These are phyloP conservation scores for Paramuricea clavata DNA, from an alignment of 92 coral and sea anemone genomes.

Conservation along the genomic window DNA sequence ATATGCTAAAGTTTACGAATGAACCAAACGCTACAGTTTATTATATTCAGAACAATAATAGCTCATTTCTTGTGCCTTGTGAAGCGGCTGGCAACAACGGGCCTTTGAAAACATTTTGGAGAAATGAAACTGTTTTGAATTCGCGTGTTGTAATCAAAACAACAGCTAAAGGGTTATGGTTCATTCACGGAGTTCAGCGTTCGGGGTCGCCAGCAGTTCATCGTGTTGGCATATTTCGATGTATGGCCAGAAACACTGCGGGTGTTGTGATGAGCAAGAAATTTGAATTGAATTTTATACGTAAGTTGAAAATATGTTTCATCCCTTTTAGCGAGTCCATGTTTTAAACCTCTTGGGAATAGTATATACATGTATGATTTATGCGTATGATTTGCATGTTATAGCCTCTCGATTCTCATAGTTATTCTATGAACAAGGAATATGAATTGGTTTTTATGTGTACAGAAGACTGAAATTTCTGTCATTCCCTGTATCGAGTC, in stretches of 20 bases:
- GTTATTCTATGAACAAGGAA: neutral
- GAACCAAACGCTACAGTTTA: neutral
- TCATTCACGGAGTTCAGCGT: neutral
- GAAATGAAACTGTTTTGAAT: conserved; percentile 6
- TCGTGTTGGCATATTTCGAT: conserved; percentile 29
- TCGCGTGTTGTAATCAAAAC: neutral
- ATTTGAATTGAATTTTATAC: conserved; percentile 11
- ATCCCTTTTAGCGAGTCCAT: neutral
- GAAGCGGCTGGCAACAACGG: neutral
- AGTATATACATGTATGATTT: neutral
- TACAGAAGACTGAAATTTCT: neutral
- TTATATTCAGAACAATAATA: neutral
- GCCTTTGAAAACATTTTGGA: neutral
- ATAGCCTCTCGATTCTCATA: neutral
- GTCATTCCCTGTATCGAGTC: neutral
- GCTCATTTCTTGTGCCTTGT: conserved; percentile 11
- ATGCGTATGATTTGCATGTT: neutral
- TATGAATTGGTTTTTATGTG: neutral
- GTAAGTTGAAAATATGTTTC: conserved; percentile 15
- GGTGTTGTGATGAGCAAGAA: conserved; percentile 24
- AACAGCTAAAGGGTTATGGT: neutral
- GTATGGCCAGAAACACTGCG: conserved; percentile 17
- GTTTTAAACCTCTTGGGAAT: neutral
- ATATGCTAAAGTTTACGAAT: neutral
- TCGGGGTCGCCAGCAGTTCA: neutral